These are phyloP conservation scores for Plutomurus gul DNA, from an alignment of 1,140 invertebrate genomes.

Conservation along the genomic window DNA sequence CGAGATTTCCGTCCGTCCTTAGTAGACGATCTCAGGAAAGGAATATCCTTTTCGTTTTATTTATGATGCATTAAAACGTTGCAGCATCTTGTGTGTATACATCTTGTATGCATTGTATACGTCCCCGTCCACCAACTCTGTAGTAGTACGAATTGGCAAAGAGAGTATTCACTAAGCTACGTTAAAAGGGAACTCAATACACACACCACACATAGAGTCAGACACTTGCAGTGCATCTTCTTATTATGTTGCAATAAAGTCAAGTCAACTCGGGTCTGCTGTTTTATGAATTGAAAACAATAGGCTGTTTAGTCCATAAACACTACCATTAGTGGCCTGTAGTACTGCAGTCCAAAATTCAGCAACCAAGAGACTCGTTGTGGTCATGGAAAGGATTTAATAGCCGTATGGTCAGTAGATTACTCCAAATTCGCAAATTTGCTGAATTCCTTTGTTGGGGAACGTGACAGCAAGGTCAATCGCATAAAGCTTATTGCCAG, in stretches of 20 bases:
- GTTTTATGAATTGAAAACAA: no score
- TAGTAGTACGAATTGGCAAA: no score
- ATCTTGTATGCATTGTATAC: neutral
- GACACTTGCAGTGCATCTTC: no score
- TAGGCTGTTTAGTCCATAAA: no score
- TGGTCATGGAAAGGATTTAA: neutral
- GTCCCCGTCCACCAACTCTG: no score
- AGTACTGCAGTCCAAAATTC: no score
- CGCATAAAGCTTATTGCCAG: neutral
- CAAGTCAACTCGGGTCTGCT: no score
- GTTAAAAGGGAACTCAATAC: no score
- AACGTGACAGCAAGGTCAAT: constrained; percentile 17
- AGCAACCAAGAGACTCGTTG: neutral
- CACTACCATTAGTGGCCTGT: no score
- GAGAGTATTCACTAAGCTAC: no score
- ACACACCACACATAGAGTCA: no score
- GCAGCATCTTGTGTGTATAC: neutral
- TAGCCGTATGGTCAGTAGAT: neutral
- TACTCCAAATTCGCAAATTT: neutral
- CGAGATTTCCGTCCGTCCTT: constrained; percentile 18
- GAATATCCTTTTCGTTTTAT: constrained; percentile 1
- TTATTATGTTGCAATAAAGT: no score
- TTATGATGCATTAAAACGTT: constrained; percentile 17
- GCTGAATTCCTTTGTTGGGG: neutral
- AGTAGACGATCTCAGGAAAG: neutral